Conservation (phyloP, 1,140 invertebrate species). For the Pseudobourletiella spinata region DNA sequence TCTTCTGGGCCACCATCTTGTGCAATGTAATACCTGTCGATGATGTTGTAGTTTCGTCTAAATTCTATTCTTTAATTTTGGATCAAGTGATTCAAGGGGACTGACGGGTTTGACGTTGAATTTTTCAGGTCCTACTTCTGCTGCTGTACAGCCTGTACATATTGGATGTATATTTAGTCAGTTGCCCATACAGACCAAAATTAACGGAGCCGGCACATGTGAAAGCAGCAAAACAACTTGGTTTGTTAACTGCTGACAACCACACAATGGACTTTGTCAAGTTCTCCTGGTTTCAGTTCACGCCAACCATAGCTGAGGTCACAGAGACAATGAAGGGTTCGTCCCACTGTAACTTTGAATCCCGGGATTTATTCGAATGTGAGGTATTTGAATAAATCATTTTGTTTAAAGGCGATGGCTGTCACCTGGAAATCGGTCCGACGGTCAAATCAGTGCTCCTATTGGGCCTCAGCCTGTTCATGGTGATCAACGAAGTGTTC, state of each 20-base stretch:
- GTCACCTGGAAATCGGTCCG: constrained; percentile 35
- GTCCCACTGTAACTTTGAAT: too few species aligned
- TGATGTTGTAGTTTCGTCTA: too few species aligned
- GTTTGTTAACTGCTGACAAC: constrained; percentile 21
- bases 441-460: constrained; percentile 34
- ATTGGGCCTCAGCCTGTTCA: constrained; percentile 27
- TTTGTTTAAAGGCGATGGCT: constrained; percentile 20
- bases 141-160: constrained; percentile 60
- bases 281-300: constrained; percentile 34
- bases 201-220: constrained; percentile 33
- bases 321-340: constrained; percentile 4
- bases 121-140: constrained; percentile 49
- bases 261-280: constrained; percentile 30
- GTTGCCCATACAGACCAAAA: constrained; percentile 35
- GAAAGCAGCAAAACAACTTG: constrained; percentile 28
- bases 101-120: too few species aligned
- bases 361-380: too few species aligned
- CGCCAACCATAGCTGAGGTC: constrained; percentile 14
- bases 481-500: constrained; percentile 34
- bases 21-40: too few species aligned
- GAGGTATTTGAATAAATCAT: too few species aligned
- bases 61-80: too few species aligned
- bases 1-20: too few species aligned
- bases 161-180: constrained; percentile 45
- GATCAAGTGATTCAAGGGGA: too few species aligned